Conservation (phyloP, 2,797 vertebrate species). For the Artibeus lituratus region DNA sequence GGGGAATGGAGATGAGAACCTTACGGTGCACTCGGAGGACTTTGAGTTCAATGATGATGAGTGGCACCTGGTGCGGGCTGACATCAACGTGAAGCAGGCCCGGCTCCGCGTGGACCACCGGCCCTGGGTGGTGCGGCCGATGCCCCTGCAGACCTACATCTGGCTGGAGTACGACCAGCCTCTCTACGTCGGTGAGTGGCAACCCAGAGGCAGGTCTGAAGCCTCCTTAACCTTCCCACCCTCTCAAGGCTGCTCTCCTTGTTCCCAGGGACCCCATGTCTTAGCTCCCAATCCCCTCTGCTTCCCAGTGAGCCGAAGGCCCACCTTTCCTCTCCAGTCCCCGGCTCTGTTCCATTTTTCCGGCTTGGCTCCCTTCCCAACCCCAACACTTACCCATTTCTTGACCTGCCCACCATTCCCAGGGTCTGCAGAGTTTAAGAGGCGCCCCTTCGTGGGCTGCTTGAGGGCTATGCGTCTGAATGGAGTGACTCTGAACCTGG, state of each 20-base stretch:
- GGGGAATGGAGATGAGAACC: slow-evolving; percentile 94
- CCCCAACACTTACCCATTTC: background rate
- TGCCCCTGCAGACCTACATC: slow-evolving; percentile 94
- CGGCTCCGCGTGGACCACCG: slow-evolving; percentile 94
- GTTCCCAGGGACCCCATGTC: background rate
- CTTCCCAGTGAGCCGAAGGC: background rate
- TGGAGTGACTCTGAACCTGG: slow-evolving; percentile 93
- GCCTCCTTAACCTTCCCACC: background rate
- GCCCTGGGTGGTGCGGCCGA: slow-evolving; percentile 90
- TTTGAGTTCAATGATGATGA: slow-evolving; percentile 93
- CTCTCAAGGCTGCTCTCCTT: background rate
- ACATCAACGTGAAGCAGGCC: slow-evolving; percentile 95
- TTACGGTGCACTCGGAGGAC: slow-evolving; percentile 86
- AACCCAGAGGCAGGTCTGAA: background rate
- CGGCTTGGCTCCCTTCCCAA: background rate
- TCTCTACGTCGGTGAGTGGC: slow-evolving; percentile 90
- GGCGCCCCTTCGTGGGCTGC: slow-evolving; percentile 94
- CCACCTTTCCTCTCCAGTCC: background rate
- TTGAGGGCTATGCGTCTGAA: slow-evolving; percentile 94
- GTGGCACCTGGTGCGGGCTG: slow-evolving; percentile 97
- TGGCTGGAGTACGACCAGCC: slow-evolving; percentile 92
- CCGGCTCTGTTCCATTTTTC: background rate
- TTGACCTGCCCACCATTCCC: background rate
- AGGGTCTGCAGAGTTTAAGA: slow-evolving; percentile 93
- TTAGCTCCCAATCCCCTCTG: background rate